Evolutionary conservation across 2,888 invertebrate genomes (phyloP), one percentile per base, ranked within the genome.

Genomic region (Agrochola circellaris): DNA sequence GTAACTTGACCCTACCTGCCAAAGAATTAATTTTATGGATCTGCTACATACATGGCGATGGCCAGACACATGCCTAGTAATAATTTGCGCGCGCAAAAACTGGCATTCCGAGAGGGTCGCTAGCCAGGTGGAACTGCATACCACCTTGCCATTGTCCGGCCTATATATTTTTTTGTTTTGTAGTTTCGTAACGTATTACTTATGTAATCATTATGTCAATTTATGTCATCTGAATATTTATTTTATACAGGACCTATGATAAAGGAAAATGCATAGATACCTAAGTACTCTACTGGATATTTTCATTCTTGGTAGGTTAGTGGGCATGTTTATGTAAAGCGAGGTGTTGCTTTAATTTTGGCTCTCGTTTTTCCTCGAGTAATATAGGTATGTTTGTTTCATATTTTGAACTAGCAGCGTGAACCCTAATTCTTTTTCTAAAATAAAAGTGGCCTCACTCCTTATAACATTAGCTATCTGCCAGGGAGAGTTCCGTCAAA

Each of bases 81-180:
- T 82, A 69, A 82, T 79, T 87, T 79, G 71, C 76, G 72, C 73
- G 54, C 75, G 82, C 82, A 87, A 88, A 87, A 87, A 85, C 62
- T 77, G 67, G 62, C 82, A 88, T 88, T 88, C 82, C 68, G 64
- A 79, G 65, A 79, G 87, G 85, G 88, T 87, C 88, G 82, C 82
- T 81, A 85, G 85, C 82, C 85, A 87, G 87, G 87, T 87, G 82
- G 75, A 87, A 80, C 85, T 73, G 74, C 82, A 76, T 81, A 66
- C 79, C 79, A 84, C 85, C 81, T 88, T 84, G 79, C 73, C 79
- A 79, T 82, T 78, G 82, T 84, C 61, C 67, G 73, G 69, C 75
- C 77, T 79, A 84, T 78, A 84, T 78, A 45, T 73, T 75, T 73
- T 78, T 87, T 88, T 87, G 77, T 74, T 74, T 72, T 77, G 48